Evolutionary conservation across 2,797 vertebrate genomes (phyloP).

Genomic region (Hyperoplus lanceolatus): DNA sequence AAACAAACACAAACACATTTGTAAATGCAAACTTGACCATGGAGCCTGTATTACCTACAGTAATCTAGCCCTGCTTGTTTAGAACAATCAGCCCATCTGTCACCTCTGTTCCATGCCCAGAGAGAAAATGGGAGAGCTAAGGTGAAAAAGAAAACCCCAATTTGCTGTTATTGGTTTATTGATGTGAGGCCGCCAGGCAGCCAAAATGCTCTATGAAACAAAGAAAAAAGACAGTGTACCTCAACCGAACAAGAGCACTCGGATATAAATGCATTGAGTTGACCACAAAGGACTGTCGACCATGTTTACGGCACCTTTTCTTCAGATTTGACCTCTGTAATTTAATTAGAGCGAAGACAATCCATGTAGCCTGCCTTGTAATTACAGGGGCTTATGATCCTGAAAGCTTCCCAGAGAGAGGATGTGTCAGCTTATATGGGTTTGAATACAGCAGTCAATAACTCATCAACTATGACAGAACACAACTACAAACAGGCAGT

Average conservation of each 20-base stretch:
- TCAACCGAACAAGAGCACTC: constrained; percentile 6
- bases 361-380: constrained; percentile 53
- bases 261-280: constrained; percentile 19
- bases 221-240: constrained; percentile 29
- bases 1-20: not conserved
- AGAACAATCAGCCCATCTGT: constrained; percentile 2
- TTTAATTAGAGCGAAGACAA: constrained; percentile 67
- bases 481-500: constrained; percentile 69
- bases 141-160: not conserved
- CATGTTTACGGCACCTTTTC: constrained; percentile 27
- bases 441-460: constrained; percentile 75
- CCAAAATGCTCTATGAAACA: constrained; percentile 22
- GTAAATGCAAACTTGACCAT: not conserved
- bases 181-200: constrained; percentile 24
- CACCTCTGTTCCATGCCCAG: not conserved
- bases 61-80: not conserved
- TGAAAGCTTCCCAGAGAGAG: constrained; percentile 53
- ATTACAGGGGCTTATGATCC: constrained; percentile 60
- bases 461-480: constrained; percentile 67
- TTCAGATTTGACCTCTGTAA: constrained; percentile 57
- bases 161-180: constrained; percentile 38
- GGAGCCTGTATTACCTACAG: not conserved
- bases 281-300: constrained; percentile 24
- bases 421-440: constrained; percentile 56
- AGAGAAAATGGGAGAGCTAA: constrained; percentile 1